phyloP scores from a whole-genome alignment of 2,888 invertebrate genomes.

The Limnephilus auricula region DNA sequence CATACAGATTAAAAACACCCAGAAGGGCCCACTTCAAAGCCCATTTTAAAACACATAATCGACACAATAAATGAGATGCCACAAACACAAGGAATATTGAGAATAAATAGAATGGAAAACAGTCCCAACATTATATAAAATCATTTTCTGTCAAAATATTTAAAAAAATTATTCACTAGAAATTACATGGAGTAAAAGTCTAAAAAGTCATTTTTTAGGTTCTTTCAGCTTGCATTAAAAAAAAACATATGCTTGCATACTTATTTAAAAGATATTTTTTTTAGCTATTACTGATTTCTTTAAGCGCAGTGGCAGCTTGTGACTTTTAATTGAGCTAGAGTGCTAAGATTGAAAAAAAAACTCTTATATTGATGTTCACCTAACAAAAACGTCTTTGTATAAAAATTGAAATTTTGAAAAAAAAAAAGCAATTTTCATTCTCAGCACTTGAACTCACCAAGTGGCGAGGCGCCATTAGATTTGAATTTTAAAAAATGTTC shows the following conservation, averaged over 20 bases:
- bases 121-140: constrained; percentile 26
- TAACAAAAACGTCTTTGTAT: too few relatives aligned
- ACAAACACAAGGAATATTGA: constrained; percentile 18
- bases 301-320: too few relatives aligned
- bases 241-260: not conserved
- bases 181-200: not conserved
- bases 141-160: constrained; percentile 11
- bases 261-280: not conserved
- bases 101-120: constrained; percentile 8
- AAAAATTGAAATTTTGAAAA: too few relatives aligned
- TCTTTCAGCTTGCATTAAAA: not conserved
- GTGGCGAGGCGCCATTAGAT: too few relatives aligned
- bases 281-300: not conserved
- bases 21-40: not conserved
- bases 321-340: too few relatives aligned
- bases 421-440: too few relatives aligned
- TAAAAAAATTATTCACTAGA: not conserved
- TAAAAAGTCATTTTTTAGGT: not conserved
- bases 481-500: too few relatives aligned
- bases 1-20: constrained; percentile 25
- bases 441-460: too few relatives aligned
- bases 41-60: constrained; percentile 35
- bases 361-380: too few relatives aligned
- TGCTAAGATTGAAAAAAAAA: too few relatives aligned
- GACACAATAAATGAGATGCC: constrained; percentile 36